Evolutionary conservation across 2,888 invertebrate genomes (phyloP), one percentile per base, ranked within the genome.

Genomic region (Torymus texanus): DNA sequence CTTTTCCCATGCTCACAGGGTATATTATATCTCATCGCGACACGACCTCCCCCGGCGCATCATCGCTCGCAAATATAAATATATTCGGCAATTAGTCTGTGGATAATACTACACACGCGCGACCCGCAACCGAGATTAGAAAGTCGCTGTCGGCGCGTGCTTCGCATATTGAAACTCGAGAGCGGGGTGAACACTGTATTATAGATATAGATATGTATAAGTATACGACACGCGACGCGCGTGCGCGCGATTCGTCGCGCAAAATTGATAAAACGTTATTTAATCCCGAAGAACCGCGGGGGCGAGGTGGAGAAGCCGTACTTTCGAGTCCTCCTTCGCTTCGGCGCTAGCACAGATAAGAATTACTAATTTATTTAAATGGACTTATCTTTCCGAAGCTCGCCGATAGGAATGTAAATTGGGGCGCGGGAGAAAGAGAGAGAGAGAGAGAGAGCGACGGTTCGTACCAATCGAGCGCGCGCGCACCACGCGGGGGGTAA

Each of bases 281-380:
- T 88, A 89, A 89, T 88, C 88, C 87, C 16, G 18, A 62, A 21
- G 73, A 51, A 55, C 75, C 78, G 80, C 18, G 16, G 63, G 56
- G 55, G 10, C 5, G 51, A 50, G 59, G n/a, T 16, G 29, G n/a
- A 16, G 55, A 0, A 11, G 16, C 63, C n/a, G 13, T 56, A 65
- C 24, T 41, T 61, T 41, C 41, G 41, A 41, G 41, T 41, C 81
- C 81, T 79, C 80, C 82, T 79, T 77, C 80, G 83, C 53, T 50
- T 50, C 58, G 80, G 81, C 81, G 81, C 83, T 77, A 71, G 75
- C 81, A 82, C 79, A 89, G 89, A 89, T 89, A 90, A 82, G 88
- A 88, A 86, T 89, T 87, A 89, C 90, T 90, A 90, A 90, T 90
- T 90, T 89, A 90, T 90, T 90, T 90, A 90, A 90, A 90, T 89